Conservation (phyloP, 2,888 invertebrate genomes). For the Elysia crispata region DNA sequence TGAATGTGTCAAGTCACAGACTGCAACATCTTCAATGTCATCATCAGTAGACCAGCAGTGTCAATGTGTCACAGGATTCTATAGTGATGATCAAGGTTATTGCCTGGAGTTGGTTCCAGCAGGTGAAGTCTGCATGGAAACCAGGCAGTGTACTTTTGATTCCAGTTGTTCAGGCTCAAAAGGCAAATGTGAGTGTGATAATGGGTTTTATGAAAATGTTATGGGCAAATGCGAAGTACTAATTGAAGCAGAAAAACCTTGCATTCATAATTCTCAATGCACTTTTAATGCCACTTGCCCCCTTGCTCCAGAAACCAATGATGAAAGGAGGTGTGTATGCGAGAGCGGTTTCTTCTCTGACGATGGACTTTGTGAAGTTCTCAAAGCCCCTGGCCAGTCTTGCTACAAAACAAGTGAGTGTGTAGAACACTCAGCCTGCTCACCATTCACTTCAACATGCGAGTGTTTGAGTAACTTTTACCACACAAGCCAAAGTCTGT, state of each 20-base stretch:
- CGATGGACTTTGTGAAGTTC: conserved; percentile 39
- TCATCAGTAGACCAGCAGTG: too few species aligned
- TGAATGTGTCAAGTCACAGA: conserved; percentile 13
- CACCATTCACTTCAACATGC: conserved; percentile 25
- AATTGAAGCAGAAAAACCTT: conserved; percentile 33
- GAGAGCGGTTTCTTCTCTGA: conserved; percentile 34
- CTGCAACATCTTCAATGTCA: too few species aligned
- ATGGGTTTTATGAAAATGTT: conserved; percentile 39
- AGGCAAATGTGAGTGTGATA: conserved; percentile 43
- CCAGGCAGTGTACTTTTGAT: conserved; percentile 41
- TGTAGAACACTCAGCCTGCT: conserved; percentile 46
- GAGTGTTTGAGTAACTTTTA: conserved; percentile 47
- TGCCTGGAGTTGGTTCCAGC: conserved; percentile 35
- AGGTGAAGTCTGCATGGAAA: conserved; percentile 24
- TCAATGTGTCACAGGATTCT: conserved; percentile 33
- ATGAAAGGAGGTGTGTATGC: conserved; percentile 36
- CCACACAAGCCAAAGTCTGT: conserved; percentile 27
- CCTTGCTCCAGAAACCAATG: neutral
- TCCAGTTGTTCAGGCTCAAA: conserved; percentile 27
- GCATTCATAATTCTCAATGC: conserved; percentile 44
- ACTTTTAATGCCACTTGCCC: conserved; percentile 46
- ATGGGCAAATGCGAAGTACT: conserved; percentile 33
- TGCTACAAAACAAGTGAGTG: conserved; percentile 44
- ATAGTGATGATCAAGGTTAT: conserved; percentile 21
- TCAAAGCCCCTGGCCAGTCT: neutral